Base-by-base conservation (phyloP, 1,140 invertebrate genomes). In the Euborellia annulipes region DNA sequence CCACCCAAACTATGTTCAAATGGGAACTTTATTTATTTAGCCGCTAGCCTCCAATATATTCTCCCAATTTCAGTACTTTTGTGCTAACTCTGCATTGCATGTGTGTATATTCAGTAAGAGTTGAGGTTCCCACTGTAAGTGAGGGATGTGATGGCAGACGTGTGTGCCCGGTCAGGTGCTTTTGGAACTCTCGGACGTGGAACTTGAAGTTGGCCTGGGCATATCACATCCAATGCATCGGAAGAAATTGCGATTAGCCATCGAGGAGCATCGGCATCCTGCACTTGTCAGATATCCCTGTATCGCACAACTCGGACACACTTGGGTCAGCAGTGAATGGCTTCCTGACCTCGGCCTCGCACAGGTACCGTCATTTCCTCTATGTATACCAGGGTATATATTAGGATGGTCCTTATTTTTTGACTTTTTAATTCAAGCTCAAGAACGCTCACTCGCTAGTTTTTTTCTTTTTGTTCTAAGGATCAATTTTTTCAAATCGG, bases 311-410 rank as follows among this genome's bases (percentile, higher is more conserved):
- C 68, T 93, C 37, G 82, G 82, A 23, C 87, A 91, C 61, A 85
- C 83, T 2, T 94, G 88, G 88, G 85, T 93, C 3, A 83, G 85
- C 17, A 82, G 81, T 8, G 85, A 91, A 57, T 93, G 88, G 86
- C 63, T 95, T 50, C 84, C 86, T 1, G 87, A 91, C 61, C 71
- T 94, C 13, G 89, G 89, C 43, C 64, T 94, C 38, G 76, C 84
- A 17, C 27, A 47, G 47, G n/a, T n/a, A n/a, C n/a, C n/a, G n/a
- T n/a, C n/a, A n/a, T n/a, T n/a, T n/a, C n/a, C n/a, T n/a, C n/a
- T n/a, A n/a, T n/a, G n/a, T n/a, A n/a, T n/a, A n/a, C n/a, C n/a
- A n/a, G n/a, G n/a, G n/a, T n/a, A n/a, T n/a, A n/a, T n/a, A n/a
- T n/a, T n/a, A n/a, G n/a, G n/a, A n/a, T n/a, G n/a, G n/a, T n/a